Percentiles rank a stretch among this genome's conserved stretches.
Evolutionary conservation across 2,797 vertebrate species (phyloP).

Genomic region (Propithecus deckenii): DNA sequence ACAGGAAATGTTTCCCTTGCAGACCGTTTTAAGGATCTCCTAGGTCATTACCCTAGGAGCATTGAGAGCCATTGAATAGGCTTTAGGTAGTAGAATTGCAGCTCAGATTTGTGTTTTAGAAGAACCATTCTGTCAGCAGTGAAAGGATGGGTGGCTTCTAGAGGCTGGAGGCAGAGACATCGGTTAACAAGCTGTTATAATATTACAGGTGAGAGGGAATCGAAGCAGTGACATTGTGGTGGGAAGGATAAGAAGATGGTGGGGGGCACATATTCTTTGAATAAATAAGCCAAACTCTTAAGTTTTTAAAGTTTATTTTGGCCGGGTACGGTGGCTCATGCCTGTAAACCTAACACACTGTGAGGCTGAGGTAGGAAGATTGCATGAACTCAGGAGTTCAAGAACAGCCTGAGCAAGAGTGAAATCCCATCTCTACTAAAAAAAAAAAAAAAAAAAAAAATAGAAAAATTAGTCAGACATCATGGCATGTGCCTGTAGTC

Average conservation of each 20-base stretch:
- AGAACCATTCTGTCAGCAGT: not conserved
- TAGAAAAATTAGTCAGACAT: too few species aligned
- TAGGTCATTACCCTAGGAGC: not conserved
- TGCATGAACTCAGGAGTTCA: too few species aligned
- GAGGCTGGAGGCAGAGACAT: not conserved
- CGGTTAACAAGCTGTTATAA: not conserved
- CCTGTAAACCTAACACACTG: too few species aligned
- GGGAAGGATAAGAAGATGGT: not conserved
- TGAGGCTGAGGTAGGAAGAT: too few species aligned
- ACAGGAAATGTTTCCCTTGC: not conserved
- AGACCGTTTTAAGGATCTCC: not conserved
- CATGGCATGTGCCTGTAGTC: too few species aligned
- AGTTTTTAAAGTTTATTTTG: not conserved
- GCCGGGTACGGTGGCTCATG: too few species aligned
- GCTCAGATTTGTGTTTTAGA: constrained; percentile 6
- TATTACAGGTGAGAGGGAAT: not conserved
- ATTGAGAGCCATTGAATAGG: not conserved
- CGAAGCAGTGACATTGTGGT: not conserved
- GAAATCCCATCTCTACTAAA: too few species aligned
- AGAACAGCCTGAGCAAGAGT: too few species aligned
- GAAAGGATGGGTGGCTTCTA: not conserved
- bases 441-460: too few species aligned
- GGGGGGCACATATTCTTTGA: not conserved
- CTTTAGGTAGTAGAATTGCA: not conserved
- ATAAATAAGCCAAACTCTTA: not conserved